These are phyloP conservation scores for Clarias batrachus DNA, from an alignment of 2,113 vertebrate species.

Conservation along the genomic window DNA sequence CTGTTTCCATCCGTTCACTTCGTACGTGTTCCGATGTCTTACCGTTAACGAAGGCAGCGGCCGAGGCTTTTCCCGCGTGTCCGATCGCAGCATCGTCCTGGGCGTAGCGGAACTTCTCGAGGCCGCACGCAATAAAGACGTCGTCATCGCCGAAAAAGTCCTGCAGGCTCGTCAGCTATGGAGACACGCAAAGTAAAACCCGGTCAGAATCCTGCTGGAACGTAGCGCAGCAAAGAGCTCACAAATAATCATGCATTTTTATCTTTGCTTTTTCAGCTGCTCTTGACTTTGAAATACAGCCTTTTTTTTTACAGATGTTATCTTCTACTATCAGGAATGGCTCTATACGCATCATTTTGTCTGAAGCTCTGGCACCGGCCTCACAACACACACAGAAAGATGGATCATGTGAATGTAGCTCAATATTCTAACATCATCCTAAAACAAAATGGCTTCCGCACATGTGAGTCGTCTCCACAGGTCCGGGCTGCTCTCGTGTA, in stretches of 20 bases:
- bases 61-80: constrained; percentile 77
- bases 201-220: too few relatives aligned
- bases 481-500: too few relatives aligned
- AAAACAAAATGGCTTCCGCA: not conserved
- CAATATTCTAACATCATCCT: not conserved
- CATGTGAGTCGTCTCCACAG: not conserved
- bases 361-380: not conserved
- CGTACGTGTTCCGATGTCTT: constrained; percentile 10
- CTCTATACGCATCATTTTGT: not conserved
- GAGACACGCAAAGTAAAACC: not conserved
- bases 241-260: not conserved
- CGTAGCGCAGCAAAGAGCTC: not conserved
- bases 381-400: not conserved
- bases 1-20: not conserved
- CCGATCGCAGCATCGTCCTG: constrained; percentile 97
- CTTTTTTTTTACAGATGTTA: not conserved
- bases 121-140: constrained; percentile 95
- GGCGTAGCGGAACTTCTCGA: constrained; percentile 95
- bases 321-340: not conserved
- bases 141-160: constrained; percentile 98
- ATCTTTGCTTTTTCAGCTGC: not conserved
- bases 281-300: not conserved
- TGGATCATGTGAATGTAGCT: not conserved
- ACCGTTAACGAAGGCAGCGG: constrained; percentile 68
- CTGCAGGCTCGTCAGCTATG: constrained; percentile 89